These are phyloP conservation scores for Heterodera carotae DNA, from an alignment of 1,140 invertebrate genomes.

Conservation along the genomic window DNA sequence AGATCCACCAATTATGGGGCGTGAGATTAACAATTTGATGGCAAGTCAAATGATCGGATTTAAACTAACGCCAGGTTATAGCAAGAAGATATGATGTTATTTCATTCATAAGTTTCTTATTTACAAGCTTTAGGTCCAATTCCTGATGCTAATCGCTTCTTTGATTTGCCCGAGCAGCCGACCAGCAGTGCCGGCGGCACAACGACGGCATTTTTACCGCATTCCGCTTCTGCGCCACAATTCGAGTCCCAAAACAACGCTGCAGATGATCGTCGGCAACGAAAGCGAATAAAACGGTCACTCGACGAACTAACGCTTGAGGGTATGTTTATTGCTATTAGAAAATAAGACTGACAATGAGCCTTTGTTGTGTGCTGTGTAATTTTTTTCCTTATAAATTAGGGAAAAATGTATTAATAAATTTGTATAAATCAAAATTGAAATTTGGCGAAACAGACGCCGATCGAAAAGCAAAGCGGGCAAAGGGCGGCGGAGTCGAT, in stretches of 20 bases:
- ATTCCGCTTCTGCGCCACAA: conserved; percentile 43
- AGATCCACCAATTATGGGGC: conserved; percentile 91
- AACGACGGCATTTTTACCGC: conserved; percentile 35
- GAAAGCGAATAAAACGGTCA: conserved; percentile 76
- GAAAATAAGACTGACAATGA: too few species aligned
- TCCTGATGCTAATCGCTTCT: conserved; percentile 90
- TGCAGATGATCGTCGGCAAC: conserved; percentile 71
- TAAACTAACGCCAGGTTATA: conserved; percentile 83
- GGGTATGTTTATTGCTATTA: background rate
- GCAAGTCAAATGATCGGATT: conserved; percentile 88
- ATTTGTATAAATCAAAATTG: too few species aligned
- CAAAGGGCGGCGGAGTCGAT: background rate
- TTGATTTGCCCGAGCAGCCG: conserved; percentile 71
- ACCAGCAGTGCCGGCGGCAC: conserved; percentile 70
- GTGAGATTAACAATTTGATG: conserved; percentile 84
- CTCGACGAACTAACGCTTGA: conserved; percentile 39
- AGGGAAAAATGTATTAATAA: too few species aligned
- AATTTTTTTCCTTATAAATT: too few species aligned
- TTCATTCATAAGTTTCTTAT: conserved; percentile 63
- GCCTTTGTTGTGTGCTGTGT: background rate
- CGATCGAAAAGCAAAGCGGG: background rate
- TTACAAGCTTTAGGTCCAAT: conserved; percentile 71
- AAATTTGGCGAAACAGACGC: background rate
- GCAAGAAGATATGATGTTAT: conserved; percentile 68
- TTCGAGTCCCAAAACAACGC: conserved; percentile 70